These are phyloP conservation scores for Megamerina dolium DNA, from an alignment of 2,888 invertebrate genomes.

Conservation along the genomic window DNA sequence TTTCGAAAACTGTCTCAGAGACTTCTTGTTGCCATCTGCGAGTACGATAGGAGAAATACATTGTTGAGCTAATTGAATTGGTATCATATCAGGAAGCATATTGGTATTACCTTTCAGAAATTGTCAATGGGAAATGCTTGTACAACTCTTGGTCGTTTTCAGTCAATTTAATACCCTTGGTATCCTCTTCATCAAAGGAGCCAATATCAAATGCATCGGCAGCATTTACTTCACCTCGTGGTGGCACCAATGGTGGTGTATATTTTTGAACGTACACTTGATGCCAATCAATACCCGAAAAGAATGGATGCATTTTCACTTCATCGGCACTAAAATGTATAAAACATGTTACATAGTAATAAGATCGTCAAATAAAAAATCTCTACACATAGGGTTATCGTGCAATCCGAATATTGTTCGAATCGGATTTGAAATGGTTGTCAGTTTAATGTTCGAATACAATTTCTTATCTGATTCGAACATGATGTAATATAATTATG, in stretches of 20 bases:
- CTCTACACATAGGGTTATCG: no score
- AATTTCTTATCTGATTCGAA: conserved; percentile 1
- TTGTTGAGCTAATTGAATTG: no score
- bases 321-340: conserved; percentile 74
- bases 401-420: no score
- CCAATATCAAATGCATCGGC: conserved; percentile 99
- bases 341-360: no score
- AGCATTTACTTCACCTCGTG: conserved; percentile 98
- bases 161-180: conserved; percentile 95
- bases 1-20: conserved; percentile 96
- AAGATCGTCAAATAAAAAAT: no score
- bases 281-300: conserved; percentile 97
- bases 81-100: no score
- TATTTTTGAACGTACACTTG: conserved; percentile 98
- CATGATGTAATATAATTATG: no score
- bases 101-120: conserved; percentile 94
- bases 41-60: no score
- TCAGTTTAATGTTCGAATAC: no score
- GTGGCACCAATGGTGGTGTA: conserved; percentile 96
- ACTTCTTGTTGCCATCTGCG: conserved; percentile 92
- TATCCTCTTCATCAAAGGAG: conserved; percentile 99
- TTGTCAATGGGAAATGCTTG: conserved; percentile 96
- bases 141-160: conserved; percentile 97
- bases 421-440: no score
- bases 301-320: conserved; percentile 96